Base-by-base conservation (phyloP, 2,797 vertebrate species). In the Okamejei kenojei region DNA sequence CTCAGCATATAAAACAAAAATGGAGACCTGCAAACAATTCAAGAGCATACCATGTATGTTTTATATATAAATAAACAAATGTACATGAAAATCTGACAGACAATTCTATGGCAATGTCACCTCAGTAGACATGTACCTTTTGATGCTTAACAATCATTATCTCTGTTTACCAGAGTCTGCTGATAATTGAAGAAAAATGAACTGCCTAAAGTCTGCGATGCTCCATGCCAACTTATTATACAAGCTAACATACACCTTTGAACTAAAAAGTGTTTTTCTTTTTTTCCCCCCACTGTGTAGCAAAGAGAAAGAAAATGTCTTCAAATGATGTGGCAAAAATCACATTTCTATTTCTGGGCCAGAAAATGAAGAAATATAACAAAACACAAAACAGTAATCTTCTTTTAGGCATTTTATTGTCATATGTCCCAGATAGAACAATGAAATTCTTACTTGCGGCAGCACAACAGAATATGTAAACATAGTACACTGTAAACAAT, bases 141-240 rank as follows among this genome's bases (percentile, higher is more conserved):
- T 65, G 84, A 68, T 68, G 61, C 58, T n/a, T 88, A 65, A 32
- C 63, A 35, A 35, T 63, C n/a, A 63, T 88, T 88, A 88, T 88
- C 84, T 88, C n/a, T 65, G 84, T 63, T 88, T 88, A 68, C 84
- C 84, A 88, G 84, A 88, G 84, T 68, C 84, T 65, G 63, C 65
- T 65, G n/a, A 68, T 88, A 35, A 68, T 68, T 68, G 84, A n/a
- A 88, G 84, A 19, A 68, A 84, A 35, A 35, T 68, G 63, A 88
- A 68, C 35, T 88, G n/a, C 84, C 32, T 88, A 88, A 88, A 21
- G 65, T 88, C 61, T 88, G 84, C n/a, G 7, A 35, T 35, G n/a
- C n/a, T 9, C 63, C 32, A 63, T 88, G 63, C 63, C 65, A 88
- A 68, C 32, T 88, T 32, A 35, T 88, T 88, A 61, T 54, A 68